These are phyloP conservation scores for Drosophila macrothrix DNA, from an alignment of 2,888 invertebrate species.

Conservation along the genomic window DNA sequence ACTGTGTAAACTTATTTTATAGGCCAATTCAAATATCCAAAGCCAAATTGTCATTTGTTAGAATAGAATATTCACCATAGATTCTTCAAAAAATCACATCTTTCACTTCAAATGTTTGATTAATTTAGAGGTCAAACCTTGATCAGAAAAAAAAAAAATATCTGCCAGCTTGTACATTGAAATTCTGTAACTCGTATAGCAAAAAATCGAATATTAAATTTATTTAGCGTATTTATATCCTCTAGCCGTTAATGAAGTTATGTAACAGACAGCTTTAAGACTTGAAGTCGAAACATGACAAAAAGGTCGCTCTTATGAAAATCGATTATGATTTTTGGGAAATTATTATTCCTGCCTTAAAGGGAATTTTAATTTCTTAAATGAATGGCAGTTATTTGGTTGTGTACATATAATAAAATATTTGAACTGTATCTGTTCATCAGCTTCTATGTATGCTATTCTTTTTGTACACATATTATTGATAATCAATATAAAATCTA, in stretches of 20 bases:
- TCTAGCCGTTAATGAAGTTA: not conserved
- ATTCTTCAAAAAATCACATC: not conserved
- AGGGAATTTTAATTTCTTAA: not conserved
- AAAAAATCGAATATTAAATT: not conserved
- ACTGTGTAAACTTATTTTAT: not conserved
- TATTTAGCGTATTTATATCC: not conserved
- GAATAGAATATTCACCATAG: not conserved
- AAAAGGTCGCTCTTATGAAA: not conserved
- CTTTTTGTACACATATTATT: not conserved
- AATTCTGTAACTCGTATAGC: not conserved
- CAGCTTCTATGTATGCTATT: slow-evolving; percentile 4
- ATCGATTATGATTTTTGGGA: not conserved
- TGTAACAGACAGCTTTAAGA: not conserved
- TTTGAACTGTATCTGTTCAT: not conserved
- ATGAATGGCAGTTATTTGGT: not conserved
- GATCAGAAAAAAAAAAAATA: not conserved
- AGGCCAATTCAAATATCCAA: not conserved
- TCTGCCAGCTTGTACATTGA: not conserved
- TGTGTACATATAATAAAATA: too few species aligned
- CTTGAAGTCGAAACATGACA: not conserved
- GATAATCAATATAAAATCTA: not conserved
- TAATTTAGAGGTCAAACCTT: not conserved
- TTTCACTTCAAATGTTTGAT: not conserved
- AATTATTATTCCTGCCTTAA: not conserved
- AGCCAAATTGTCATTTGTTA: not conserved